phyloP scores from a whole-genome alignment of 2,113 vertebrate genomes.

The Fukomys damarensis region DNA sequence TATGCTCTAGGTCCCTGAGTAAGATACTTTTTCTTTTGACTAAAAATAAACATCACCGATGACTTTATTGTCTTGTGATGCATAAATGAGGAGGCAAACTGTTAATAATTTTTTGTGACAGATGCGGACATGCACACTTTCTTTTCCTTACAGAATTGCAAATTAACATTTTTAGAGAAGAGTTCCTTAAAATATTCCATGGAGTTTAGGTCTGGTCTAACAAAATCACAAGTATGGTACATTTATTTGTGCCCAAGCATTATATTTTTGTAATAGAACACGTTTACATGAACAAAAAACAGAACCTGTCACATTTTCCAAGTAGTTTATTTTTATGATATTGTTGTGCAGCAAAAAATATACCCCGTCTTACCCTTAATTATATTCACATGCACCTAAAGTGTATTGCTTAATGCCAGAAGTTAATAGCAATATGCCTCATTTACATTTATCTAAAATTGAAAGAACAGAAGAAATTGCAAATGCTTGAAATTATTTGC shows the following conservation, averaged over 20 bases:
- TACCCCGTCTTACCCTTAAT: slow-evolving; percentile 75
- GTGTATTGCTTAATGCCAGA: slow-evolving; percentile 71
- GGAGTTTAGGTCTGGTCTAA: slow-evolving; percentile 68
- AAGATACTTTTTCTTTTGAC: slow-evolving; percentile 65
- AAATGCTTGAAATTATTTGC: slow-evolving; percentile 64
- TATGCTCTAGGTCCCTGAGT: slow-evolving; percentile 38
- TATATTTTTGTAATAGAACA: slow-evolving; percentile 75
- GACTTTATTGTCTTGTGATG: slow-evolving; percentile 75
- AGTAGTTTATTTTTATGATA: slow-evolving; percentile 75
- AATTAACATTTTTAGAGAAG: slow-evolving; percentile 67
- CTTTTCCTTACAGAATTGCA: slow-evolving; percentile 69
- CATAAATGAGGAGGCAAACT: slow-evolving; percentile 70
- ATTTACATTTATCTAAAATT: slow-evolving; percentile 65
- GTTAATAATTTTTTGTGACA: slow-evolving; percentile 73
- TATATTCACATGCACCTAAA: slow-evolving; percentile 69
- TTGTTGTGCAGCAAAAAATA: slow-evolving; percentile 74
- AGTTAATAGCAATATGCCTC: slow-evolving; percentile 77
- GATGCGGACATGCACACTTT: slow-evolving; percentile 15
- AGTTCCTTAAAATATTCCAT: slow-evolving; percentile 70
- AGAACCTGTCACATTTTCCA: slow-evolving; percentile 69
- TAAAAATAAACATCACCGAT: slow-evolving; percentile 72
- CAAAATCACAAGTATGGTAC: slow-evolving; percentile 72
- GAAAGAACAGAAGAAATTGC: slow-evolving; percentile 64
- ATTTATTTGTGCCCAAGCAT: slow-evolving; percentile 69
- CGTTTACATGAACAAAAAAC: slow-evolving; percentile 74